These are phyloP conservation scores for Ophion ventricosus DNA, from an alignment of 2,888 invertebrate species.

Conservation along the genomic window DNA sequence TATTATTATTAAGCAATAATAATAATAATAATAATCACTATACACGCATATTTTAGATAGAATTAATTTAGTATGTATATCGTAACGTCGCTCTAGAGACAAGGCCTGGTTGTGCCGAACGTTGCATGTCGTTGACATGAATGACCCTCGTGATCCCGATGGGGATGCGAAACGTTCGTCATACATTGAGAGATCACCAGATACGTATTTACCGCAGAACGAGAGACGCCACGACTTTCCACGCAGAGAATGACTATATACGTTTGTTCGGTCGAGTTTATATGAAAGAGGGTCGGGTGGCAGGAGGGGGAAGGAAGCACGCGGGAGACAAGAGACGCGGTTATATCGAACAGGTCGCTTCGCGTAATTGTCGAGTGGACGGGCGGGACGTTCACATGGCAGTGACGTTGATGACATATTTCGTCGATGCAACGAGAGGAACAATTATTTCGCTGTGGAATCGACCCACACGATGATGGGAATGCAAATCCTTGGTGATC, in stretches of 20 bases:
- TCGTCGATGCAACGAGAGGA: conserved; percentile 60
- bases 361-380: conserved; percentile 80
- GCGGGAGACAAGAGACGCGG: conserved; percentile 70
- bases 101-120: conserved; percentile 54
- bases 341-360: conserved; percentile 77
- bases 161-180: conserved; percentile 73
- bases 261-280: conserved; percentile 63
- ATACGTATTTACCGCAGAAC: conserved; percentile 58
- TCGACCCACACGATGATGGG: background rate
- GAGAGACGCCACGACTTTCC: conserved; percentile 63
- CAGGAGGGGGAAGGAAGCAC: conserved; percentile 46
- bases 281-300: background rate
- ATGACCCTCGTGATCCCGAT: conserved; percentile 76
- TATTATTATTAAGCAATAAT: conserved; percentile 70
- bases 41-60: conserved; percentile 68
- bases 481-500: too few species aligned
- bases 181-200: conserved; percentile 60
- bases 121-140: conserved; percentile 78
- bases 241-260: conserved; percentile 52
- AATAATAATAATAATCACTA: too few species aligned
- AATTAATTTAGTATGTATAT: too few species aligned
- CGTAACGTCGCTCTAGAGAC: conserved; percentile 18
- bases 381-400: conserved; percentile 76
- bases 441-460: background rate
- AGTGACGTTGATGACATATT: conserved; percentile 81